Base-by-base conservation (phyloP, 1,140 invertebrate species). In the Parapsyche elsis region DNA sequence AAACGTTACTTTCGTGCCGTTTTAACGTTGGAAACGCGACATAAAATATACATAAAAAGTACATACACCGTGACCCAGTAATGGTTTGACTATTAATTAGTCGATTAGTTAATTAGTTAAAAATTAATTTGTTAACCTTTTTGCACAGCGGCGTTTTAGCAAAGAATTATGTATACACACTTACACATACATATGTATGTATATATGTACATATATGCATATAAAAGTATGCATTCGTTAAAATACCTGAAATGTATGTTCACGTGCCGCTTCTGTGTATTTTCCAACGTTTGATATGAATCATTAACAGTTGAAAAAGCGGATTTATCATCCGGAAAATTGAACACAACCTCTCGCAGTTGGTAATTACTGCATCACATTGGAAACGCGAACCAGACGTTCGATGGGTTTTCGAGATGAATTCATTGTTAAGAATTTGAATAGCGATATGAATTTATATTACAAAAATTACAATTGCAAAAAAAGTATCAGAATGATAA, bases 361-460 rank as follows among this genome's bases (percentile, higher is more conserved):
- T 59, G 30, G 53, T 76, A 76, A 76, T 76, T 76, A 76, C 74
- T 26, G 45, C 74, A 21, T 76, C 74, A 76, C 57, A 76, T 76
- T 76, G 49, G 45, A 57, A 76, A 59, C 24, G 57, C 30, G 49
- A 76, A 76, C 44, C 46, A 38, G 53, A 30, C 24, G 49, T 59
- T 74, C 44, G 74, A 76, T 76, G 23, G 4, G 21, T n/a, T 24
- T 76, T 38, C 49, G 16, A 76, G 74, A 76, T 76, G 38, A 73
- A 76, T 30, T 76, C 74, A 59, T 76, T 74, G 71, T 74, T 74
- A 49, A 12, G 57, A 57, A 59, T 59, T 53, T 61, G 44, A 76
- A 76, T 76, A 12, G 74, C 9, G 57, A 45, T 71, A 45, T 44
- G 12, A 53, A 19, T 61, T 19, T 9, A 61, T 21, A 16, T 61